Evolutionary conservation across 2,797 vertebrate genomes (phyloP).

Genomic region (Chelon labrosus): DNA sequence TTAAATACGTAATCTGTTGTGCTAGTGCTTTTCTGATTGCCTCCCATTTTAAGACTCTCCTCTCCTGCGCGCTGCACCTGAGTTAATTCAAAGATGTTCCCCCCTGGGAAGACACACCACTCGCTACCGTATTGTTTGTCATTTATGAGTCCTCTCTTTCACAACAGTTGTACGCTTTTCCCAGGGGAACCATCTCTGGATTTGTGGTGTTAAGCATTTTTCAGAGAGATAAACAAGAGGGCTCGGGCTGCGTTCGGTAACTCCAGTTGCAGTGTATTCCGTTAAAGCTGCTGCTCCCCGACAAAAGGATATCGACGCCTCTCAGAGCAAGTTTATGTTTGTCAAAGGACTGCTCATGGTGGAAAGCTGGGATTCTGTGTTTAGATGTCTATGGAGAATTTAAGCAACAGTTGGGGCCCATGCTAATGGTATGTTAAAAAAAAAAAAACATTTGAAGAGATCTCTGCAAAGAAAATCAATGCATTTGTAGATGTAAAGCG

Average conservation of each 20-base stretch:
- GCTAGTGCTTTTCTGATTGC: conserved; percentile 25
- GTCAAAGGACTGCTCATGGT: background rate
- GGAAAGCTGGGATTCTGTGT: background rate
- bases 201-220: conserved; percentile 36
- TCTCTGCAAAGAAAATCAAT: background rate
- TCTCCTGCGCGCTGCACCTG: conserved; percentile 1
- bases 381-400: background rate
- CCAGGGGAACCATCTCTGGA: conserved; percentile 42
- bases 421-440: background rate
- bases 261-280: conserved; percentile 5
- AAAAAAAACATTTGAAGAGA: background rate
- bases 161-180: conserved; percentile 8
- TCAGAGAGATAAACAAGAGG: conserved; percentile 35
- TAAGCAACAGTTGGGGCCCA: background rate
- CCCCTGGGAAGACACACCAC: conserved; percentile 17
- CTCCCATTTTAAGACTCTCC: conserved; percentile 24
- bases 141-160: conserved; percentile 39
- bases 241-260: conserved; percentile 5
- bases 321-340: conserved; percentile 3
- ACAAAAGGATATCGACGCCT: background rate
- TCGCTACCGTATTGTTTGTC: conserved; percentile 34
- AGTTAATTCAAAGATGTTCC: conserved; percentile 31
- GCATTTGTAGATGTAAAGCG: background rate
- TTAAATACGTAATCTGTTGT: conserved; percentile 25
- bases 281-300: conserved; percentile 1